Evolutionary conservation across 2,888 invertebrate genomes (phyloP), one percentile per base, ranked within the genome.

Genomic region (Amphipoea oculea): DNA sequence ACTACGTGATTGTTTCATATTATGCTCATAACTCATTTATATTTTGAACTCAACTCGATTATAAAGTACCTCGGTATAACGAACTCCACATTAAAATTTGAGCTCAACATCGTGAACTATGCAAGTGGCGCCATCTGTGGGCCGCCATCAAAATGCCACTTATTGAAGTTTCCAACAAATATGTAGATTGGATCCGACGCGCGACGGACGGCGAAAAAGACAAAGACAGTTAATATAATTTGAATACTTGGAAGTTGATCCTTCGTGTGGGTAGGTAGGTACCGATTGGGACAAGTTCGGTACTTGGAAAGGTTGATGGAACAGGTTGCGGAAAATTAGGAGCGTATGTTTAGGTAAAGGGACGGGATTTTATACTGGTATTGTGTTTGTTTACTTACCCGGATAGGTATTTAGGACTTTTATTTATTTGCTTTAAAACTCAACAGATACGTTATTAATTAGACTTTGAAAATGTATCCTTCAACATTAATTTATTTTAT

Each of bases 81-180:
- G n/a, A 68, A 72, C 29, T 67, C 23, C 20, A 72, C 60, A 40
- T 73, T 66, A 76, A 76, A 70, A 86, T 75, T n/a, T 57, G 40
- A 67, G 36, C 69, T 66, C n/a, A 36, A 45, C n/a, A 40, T 65
- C 57, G 66, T 51, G 79, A 83, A 79, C 76, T 78, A 76, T 77
- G 80, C 83, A 76, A 76, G 76, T 57, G 72, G 74, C 78, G 78
- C 78, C 90, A 85, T 82, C 89, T 88, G 88, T 72, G 57, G 75
- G 75, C 73, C 23, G 72, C 77, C 76, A 83, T 83, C 84, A 84
- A 83, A 89, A 76, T 85, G 82, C 81, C 88, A 85, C 73, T 87
- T 89, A 87, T 89, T 83, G 82, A 85, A 88, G 87, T 87, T 88
- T 79, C 69, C 82, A 82, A 79, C 88, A 86, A 90, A 83, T 89